Evolutionary conservation across 2,113 vertebrate genomes (phyloP), one percentile per base, ranked within the genome.

Genomic region (Chloroceryle aenea): DNA sequence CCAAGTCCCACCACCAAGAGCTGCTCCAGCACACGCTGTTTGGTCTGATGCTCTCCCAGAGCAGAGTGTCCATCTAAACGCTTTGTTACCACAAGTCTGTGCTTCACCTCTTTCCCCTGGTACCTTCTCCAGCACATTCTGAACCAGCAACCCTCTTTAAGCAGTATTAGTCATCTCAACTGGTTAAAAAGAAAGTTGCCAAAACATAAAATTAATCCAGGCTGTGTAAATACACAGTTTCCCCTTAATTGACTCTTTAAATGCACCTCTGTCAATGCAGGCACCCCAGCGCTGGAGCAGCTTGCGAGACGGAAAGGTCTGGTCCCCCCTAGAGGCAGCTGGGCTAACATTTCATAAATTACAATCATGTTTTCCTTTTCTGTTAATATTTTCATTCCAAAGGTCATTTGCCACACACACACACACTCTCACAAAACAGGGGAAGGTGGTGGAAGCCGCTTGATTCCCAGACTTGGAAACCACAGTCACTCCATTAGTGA

Each of bases 341-440:
- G 64, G 69, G 88, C 92, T 95, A 96, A 96, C 94, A 92, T 93
- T 96, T 96, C 90, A 71, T 86, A 97, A 97, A 97, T 96, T 97
- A 96, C 95, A 97, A 69, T 91, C 74, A 73, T 96, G 95, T 97
- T 97, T 97, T 97, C 96, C 88, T 97, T 87, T 93, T 92, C 84
- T 95, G 93, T 92, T 96, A 91, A 94, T 96, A 97, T 95, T 96
- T 97, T 93, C 95, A 97, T 97, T 97, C 81, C 94, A 97, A 97
- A 97, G 97, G 97, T 97, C 97, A 97, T 55, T 95, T 91, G 84
- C 78, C 34, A 75, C 89, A 89, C 72, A 45, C 47, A 18, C 76
- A 30, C 62, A 40, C 48, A 15, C 72, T 27, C 73, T 66, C 92
- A 64, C 75, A 74, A 34, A 89, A 27, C 53, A 59, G 59, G 36